Percentiles rank a stretch among this genome's conserved stretches.
phyloP scores from a whole-genome alignment of 2,113 vertebrate genomes.

The Corythornis cristatus region DNA sequence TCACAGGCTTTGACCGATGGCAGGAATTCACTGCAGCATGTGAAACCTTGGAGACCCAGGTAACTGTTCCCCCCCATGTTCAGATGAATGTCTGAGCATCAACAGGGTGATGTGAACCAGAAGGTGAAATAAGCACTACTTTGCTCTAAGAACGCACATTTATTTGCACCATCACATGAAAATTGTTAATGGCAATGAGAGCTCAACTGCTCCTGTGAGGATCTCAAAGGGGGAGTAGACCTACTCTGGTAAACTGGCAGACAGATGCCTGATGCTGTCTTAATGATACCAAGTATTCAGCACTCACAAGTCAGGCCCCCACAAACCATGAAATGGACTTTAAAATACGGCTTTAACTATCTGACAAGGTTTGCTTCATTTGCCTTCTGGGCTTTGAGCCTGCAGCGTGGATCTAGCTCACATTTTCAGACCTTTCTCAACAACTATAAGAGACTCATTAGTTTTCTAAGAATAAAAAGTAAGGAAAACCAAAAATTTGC shows the following conservation, averaged over 20 bases:
- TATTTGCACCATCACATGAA: background rate
- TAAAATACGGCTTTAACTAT: background rate
- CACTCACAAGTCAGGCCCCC: background rate
- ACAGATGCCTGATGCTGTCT: background rate
- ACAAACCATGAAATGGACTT: background rate
- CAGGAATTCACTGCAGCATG: background rate
- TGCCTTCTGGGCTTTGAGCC: background rate
- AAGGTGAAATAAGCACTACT: background rate
- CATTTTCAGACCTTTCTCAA: background rate
- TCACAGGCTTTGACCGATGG: background rate
- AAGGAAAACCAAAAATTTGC: background rate
- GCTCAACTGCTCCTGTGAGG: background rate
- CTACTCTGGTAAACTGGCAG: background rate
- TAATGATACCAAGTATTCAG: background rate
- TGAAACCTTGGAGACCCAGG: background rate
- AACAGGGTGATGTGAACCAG: background rate
- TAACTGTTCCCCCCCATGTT: background rate
- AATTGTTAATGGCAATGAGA: background rate
- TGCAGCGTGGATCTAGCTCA: background rate
- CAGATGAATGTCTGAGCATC: conserved; percentile 13
- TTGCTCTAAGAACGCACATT: background rate
- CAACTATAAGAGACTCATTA: background rate
- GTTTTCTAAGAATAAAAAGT: background rate
- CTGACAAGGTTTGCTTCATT: background rate
- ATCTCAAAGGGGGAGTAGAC: background rate